Base-by-base conservation (phyloP, 2,797 vertebrate species). In the Lepidocolaptes lacrymiger region DNA sequence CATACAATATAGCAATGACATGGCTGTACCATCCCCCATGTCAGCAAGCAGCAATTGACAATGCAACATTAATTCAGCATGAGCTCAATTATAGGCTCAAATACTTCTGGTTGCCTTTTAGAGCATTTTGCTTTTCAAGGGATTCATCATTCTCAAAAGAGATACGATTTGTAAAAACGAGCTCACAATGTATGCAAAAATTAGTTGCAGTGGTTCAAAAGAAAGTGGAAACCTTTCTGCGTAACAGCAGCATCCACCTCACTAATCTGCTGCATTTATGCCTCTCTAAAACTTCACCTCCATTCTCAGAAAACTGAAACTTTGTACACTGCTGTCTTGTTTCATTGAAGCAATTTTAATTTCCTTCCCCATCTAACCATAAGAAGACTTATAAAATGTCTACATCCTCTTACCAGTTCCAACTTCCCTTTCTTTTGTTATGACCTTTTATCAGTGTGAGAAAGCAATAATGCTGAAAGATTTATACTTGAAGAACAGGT, bases 31-130 rank as follows among this genome's bases (percentile, higher is more conserved):
- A 91, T 62, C 23, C 58, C 44, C 36, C 30, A 23, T 74, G 77
- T 68, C 86, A 93, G 77, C 81, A 95, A 79, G 67, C 56, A 89
- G 61, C 67, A 89, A 92, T 89, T 91, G 84, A 93, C 92, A 95
- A 95, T 36, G 71, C 41, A 87, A 74, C 48, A 74, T 91, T 91
- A 92, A 95, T 96, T 93, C 91, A 88, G 74, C n/a, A 64, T 74
- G 59, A 93, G 56, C 56, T 94, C 34, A 4, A 64, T 83, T 92
- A 89, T 28, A 89, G 74, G 77, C 81, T 93, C 52, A 91, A 58
- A 91, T 85, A 49, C 43, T 93, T 58, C 61, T 74, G 37, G 81
- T 36, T 86, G 59, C 37, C 67, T 89, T 83, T 85, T 79, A 94
- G 63, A 62, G 26, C 13, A 37, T 83, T 94, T 88, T 92, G 46